Base-by-base conservation (phyloP, 2,888 invertebrate species). In the Hipparchia sbordonii region DNA sequence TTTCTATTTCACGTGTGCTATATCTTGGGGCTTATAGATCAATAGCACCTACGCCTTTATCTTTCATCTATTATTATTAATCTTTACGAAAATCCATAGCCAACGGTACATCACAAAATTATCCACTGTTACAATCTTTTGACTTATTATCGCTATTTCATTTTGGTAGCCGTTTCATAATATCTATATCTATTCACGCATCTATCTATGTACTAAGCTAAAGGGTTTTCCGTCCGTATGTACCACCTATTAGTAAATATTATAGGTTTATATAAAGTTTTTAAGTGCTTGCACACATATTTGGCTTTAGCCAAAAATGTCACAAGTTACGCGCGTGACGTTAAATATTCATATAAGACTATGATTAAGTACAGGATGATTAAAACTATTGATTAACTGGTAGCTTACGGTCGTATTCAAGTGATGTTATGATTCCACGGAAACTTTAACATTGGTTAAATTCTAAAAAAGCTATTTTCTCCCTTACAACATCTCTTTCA, bases 151-250 rank as follows among this genome's bases (percentile, higher is more conserved):
- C 81, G 80, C 82, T 80, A 80, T 84, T 84, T 84, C 82, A 85
- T 86, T 65, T 85, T 88, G 82, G 89, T 87, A 89, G 89, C 87
- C 79, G 81, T 83, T 85, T 85, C 82, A 83, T 84, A 86, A 83
- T 84, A 86, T 86, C 70, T 61, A 45, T 73, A 56, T 73, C 70
- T 73, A 7, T 59, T 10, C 39, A 13, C 46, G 13, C n/a, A 67
- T 59, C 59, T 68, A 33, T 52, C 13, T 67, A 67, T 9, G 46
- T 9, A 56, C n/a, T 13, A 57, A 46, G 46, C 1, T 10, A 39
- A 7, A 8, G 6, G 5, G 7, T 46, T 39, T 54, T 2, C 9
- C 6, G 54, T 67, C 66, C 56, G 66, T 56, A 45, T 8, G 46
- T 56, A 5, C 10, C 7, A 8, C 8, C 2, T 48, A 48, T 62